Conservation (phyloP, 2,797 vertebrate species). For the Chiloscyllium punctatum region DNA sequence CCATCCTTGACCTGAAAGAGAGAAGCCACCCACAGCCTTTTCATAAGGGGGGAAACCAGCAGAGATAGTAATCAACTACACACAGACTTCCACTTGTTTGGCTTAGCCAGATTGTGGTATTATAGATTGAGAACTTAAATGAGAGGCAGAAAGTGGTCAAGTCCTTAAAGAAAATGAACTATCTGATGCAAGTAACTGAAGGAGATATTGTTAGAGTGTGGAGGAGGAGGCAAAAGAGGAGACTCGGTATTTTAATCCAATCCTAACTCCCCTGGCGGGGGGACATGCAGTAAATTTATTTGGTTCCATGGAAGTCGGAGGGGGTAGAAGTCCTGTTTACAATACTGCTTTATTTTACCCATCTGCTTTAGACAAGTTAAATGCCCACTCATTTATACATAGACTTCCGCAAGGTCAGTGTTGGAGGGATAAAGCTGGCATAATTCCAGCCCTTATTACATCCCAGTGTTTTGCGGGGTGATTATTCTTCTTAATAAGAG, state of each 20-base stretch:
- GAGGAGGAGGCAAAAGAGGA: background rate
- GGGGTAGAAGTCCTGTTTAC: background rate
- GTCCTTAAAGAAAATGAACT: background rate
- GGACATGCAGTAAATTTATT: background rate
- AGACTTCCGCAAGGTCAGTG: background rate
- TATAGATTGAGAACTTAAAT: background rate
- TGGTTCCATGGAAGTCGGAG: background rate
- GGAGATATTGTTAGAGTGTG: background rate
- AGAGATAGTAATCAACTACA: background rate
- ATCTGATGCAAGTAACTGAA: background rate
- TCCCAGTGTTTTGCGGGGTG: background rate
- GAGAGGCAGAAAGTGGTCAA: background rate
- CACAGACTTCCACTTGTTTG: background rate
- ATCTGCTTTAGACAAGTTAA: background rate
- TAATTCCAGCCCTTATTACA: background rate
- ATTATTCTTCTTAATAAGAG: background rate
- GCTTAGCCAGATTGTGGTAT: background rate
- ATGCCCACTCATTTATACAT: background rate
- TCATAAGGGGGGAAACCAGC: background rate
- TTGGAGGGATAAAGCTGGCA: background rate
- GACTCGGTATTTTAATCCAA: background rate
- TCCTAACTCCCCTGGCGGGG: background rate
- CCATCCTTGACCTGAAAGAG: background rate
- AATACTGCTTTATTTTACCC: background rate
- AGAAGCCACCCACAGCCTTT: background rate